Conservation (phyloP, 1,140 invertebrate genomes). For the Leptinotarsa undecemlineata region DNA sequence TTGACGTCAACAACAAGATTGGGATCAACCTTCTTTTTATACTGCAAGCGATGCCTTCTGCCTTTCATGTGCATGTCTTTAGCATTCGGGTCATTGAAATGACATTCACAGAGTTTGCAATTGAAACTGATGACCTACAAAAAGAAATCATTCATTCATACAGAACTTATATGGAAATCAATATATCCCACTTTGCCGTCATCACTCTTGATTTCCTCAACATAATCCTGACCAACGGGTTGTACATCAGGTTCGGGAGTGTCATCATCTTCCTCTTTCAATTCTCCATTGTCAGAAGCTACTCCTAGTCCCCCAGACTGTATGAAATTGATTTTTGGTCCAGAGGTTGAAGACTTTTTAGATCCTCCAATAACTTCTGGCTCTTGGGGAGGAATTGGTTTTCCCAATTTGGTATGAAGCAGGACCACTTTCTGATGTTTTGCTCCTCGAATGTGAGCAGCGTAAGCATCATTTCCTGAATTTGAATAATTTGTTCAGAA, state of each 20-base stretch:
- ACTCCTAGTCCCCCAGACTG: conserved; percentile 75
- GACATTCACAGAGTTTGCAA: conserved; percentile 98
- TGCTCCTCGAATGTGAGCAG: conserved; percentile 94
- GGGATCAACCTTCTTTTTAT: conserved; percentile 95
- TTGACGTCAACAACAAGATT: conserved; percentile 95
- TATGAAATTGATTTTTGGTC: conserved; percentile 90
- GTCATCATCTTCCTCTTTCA: conserved; percentile 57
- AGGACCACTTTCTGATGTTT: conserved; percentile 98
- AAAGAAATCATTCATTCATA: conserved; percentile 1
- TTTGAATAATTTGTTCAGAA: neutral
- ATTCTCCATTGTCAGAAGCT: conserved; percentile 58
- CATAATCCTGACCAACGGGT: conserved; percentile 96
- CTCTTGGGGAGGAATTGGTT: conserved; percentile 94
- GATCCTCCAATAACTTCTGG: conserved; percentile 76
- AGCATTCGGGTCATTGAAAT: conserved; percentile 98
- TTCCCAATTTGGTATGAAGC: conserved; percentile 93
- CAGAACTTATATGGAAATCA: neutral
- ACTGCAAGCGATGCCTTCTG: conserved; percentile 90
- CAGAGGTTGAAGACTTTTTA: conserved; percentile 64
- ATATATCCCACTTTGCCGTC: conserved; percentile 70
- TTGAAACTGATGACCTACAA: conserved; percentile 86
- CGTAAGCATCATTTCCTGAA: conserved; percentile 91
- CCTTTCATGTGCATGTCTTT: conserved; percentile 99
- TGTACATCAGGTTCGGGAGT: conserved; percentile 79
- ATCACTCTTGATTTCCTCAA: conserved; percentile 95